Evolutionary conservation across 2,797 vertebrate species (phyloP).

Genomic region (Merluccius polli): DNA sequence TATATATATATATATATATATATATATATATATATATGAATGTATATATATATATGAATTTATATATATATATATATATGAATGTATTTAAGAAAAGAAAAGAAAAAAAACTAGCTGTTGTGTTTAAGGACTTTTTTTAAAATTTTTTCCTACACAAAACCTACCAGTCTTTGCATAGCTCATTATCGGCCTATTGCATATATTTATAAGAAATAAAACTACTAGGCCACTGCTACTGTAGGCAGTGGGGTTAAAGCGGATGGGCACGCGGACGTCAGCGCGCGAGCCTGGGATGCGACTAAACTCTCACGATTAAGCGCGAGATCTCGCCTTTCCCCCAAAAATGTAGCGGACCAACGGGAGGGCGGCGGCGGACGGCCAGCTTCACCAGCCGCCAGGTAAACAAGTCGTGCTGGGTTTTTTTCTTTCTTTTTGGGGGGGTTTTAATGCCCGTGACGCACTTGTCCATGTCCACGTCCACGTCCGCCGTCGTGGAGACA

Average conservation of each 20-base stretch:
- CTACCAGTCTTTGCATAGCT: neutral
- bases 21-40: no score
- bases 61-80: no score
- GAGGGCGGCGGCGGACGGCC: slow-evolving; percentile 68
- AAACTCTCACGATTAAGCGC: slow-evolving; percentile 73
- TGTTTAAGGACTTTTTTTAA: no score
- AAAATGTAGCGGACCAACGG: slow-evolving; percentile 58
- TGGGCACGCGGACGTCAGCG: slow-evolving; percentile 51
- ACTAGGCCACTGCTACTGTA: no score
- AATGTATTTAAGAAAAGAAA: neutral
- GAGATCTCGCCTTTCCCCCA: slow-evolving; percentile 60
- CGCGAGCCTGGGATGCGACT: slow-evolving; percentile 40
- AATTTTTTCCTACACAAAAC: neutral
- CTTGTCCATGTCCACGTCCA: no score
- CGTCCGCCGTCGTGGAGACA: no score
- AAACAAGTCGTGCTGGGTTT: slow-evolving; percentile 50
- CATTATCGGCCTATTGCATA: neutral
- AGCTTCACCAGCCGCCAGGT: slow-evolving; percentile 57
- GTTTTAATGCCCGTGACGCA: slow-evolving; percentile 12
- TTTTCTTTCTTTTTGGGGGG: no score
- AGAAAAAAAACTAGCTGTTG: neutral
- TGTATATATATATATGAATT: no score
- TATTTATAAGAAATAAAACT: neutral
- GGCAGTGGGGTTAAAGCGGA: neutral
- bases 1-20: no score